These are phyloP conservation scores for Trachymyrmex septentrionalis DNA, from an alignment of 1,140 invertebrate species.

Conservation along the genomic window DNA sequence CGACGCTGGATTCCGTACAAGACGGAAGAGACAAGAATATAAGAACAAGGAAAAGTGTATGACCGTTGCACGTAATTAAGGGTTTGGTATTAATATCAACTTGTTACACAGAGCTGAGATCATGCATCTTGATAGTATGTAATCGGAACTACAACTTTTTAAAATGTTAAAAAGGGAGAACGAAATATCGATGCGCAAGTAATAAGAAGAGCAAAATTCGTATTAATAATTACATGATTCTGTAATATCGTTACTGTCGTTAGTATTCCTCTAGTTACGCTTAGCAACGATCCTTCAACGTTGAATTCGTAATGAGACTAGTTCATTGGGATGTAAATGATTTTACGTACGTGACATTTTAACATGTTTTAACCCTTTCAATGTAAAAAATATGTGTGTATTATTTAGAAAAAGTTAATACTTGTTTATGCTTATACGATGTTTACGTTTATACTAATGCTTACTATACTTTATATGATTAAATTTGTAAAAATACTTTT, in stretches of 20 bases:
- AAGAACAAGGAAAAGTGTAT: background rate
- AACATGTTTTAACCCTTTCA: background rate
- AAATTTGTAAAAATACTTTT: background rate
- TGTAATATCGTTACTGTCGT: constrained; percentile 20
- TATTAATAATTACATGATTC: background rate
- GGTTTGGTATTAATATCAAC: background rate
- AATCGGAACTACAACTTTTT: background rate
- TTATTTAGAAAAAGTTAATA: background rate
- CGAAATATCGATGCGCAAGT: background rate
- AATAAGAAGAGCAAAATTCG: background rate
- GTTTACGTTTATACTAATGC: too few species aligned
- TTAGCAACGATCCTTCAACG: background rate
- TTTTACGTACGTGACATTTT: background rate
- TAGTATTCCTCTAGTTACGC: constrained; percentile 5
- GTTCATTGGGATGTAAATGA: background rate
- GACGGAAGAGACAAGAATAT: background rate
- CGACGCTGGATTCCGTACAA: background rate
- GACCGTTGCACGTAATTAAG: background rate
- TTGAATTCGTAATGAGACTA: background rate
- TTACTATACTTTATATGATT: background rate
- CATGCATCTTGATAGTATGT: background rate
- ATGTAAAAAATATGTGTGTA: background rate
- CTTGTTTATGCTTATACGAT: background rate
- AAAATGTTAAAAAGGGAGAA: background rate
- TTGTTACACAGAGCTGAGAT: background rate